Percentiles rank a stretch among this genome's conserved stretches.
phyloP scores from a whole-genome alignment of 2,888 invertebrate genomes.

The Corythucha ciliata region DNA sequence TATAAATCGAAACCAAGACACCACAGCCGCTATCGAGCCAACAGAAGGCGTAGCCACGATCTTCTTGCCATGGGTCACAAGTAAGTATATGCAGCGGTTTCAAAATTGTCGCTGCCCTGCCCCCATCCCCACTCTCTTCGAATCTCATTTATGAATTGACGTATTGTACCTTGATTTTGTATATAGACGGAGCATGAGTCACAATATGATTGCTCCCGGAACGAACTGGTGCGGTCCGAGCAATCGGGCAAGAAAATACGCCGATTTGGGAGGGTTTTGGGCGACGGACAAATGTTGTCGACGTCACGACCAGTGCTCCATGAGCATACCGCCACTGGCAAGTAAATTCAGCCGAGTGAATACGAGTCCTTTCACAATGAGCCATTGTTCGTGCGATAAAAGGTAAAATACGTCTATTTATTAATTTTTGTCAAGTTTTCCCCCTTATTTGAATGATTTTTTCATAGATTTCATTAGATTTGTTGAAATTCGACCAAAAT shows the following conservation, averaged over 20 bases:
- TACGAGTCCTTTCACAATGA: constrained; percentile 59
- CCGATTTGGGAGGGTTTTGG: constrained; percentile 51
- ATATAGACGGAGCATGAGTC: constrained; percentile 14
- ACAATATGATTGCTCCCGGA: constrained; percentile 50
- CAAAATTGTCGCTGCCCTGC: too few relatives aligned
- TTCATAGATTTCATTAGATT: too few relatives aligned
- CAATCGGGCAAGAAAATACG: constrained; percentile 50
- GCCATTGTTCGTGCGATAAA: constrained; percentile 67
- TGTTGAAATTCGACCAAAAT: too few relatives aligned
- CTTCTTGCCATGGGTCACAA: constrained; percentile 19
- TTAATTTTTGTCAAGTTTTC: too few relatives aligned
- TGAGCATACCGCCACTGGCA: constrained; percentile 53
- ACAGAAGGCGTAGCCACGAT: too few relatives aligned
- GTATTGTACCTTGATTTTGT: neutral
- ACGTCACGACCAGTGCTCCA: constrained; percentile 60
- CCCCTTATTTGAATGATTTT: too few relatives aligned
- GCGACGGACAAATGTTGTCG: constrained; percentile 63
- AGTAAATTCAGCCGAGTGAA: constrained; percentile 57
- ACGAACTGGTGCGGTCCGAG: constrained; percentile 67
- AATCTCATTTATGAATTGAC: neutral
- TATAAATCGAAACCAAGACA: constrained; percentile 17
- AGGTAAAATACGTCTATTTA: too few relatives aligned
- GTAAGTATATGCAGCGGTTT: constrained; percentile 6
- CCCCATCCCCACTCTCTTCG: too few relatives aligned
- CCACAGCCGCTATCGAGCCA: constrained; percentile 22